Evolutionary conservation across 2,113 vertebrate genomes (phyloP), one percentile per base, ranked within the genome.

Genomic region (Saccopteryx leptura): DNA sequence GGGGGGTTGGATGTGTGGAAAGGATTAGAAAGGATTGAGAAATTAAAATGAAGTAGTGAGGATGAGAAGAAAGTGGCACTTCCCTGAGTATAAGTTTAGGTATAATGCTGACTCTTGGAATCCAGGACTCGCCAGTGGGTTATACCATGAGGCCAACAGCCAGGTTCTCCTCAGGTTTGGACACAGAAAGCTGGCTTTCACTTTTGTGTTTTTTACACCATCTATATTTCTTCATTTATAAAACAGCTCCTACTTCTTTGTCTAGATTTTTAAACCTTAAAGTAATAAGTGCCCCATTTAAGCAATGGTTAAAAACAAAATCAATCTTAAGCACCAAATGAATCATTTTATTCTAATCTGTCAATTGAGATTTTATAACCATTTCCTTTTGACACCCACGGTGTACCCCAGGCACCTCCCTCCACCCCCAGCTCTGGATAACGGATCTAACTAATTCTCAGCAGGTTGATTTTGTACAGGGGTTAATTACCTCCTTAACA

Each of bases 401-500:
- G 60, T 17, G 33, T 65, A 33, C 46, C 52, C 4, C 7, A 60
- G 80, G 54, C 60, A 68, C 19, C 46, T 93, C 24, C 54, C 60
- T 54, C 31, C 26, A 18, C 28, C 2, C 28, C 75, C 75, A 78
- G 52, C 15, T 82, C 31, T 79, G 48, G 11, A 58, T 39, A 76
- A 93, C 63, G 80, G 56, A 60, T 26, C 65, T 26, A 75, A 83
- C 63, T 21, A 75, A 83, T 61, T 96, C 78, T 66, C n/a, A 84
- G 69, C 63, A 58, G 66, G 68, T 13, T 48, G 74, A 76, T 80
- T 82, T 79, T 52, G 26, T 39, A 48, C 52, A 48, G 33, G 63
- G 93, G 52, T 80, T 90, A 75, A 26, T 96, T 87, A 90, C 19
- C 81, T 94, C 54, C 80, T 50, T 60, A 84, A 65, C 21, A 26